These are phyloP conservation scores for Acrocephalus arundinaceus DNA, from an alignment of 2,113 vertebrate genomes.

Conservation along the genomic window DNA sequence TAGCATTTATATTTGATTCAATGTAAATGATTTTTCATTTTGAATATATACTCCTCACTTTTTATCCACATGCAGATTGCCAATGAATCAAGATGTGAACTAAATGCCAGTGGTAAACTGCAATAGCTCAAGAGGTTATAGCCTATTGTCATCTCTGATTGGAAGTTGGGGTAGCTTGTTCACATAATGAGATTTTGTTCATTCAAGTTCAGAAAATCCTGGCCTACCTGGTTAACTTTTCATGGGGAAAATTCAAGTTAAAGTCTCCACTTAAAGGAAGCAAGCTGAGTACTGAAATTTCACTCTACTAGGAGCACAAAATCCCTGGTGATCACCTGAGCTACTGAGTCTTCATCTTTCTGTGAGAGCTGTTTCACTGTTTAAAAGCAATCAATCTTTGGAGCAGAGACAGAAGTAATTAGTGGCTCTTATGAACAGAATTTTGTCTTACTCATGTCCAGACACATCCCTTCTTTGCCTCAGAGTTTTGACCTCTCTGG, in stretches of 20 bases:
- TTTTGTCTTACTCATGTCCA: neutral
- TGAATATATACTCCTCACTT: neutral
- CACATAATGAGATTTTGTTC: neutral
- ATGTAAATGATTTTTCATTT: slow-evolving; percentile 23
- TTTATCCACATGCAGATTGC: neutral
- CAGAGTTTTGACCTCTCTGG: neutral
- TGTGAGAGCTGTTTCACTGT: neutral
- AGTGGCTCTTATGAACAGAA: neutral
- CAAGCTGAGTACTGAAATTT: neutral
- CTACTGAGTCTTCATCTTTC: neutral
- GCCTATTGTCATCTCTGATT: neutral
- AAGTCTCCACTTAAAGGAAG: neutral
- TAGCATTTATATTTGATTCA: slow-evolving; percentile 50
- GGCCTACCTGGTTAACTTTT: neutral
- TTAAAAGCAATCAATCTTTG: neutral
- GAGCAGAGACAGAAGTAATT: neutral
- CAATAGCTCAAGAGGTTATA: neutral
- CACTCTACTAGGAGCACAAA: neutral
- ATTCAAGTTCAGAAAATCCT: neutral
- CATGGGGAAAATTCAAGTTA: neutral
- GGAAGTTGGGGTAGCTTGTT: neutral
- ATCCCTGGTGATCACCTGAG: neutral
- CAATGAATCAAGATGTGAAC: neutral
- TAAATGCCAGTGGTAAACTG: neutral
- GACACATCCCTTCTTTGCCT: neutral